Base-by-base conservation (phyloP, 2,113 vertebrate genomes). In the Stegostoma tigrinum region DNA sequence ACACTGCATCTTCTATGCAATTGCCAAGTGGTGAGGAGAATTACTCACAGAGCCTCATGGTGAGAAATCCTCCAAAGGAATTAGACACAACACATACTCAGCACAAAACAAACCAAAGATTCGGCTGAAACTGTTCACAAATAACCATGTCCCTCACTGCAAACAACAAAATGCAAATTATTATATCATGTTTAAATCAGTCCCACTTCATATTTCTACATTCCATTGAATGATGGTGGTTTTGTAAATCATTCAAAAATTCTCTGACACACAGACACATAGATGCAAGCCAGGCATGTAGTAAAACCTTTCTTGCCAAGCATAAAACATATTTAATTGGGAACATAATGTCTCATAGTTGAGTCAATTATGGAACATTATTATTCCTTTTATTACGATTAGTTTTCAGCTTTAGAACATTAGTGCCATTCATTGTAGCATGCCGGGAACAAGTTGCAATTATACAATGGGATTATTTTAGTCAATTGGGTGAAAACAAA, bases 261-360 rank as follows among this genome's bases (percentile, higher is more conserved):
- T 64, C 61, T 66, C 38, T 38, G 17, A 30, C 38, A 15, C 42
- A 42, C 61, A 93, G 89, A 64, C 66, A 38, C 42, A 42, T n/a
- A 93, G 89, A 64, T 38, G 38, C 34, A 67, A 93, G 55, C 19
- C 89, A 91, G 15, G 38, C 34, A 38, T 67, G 34, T 5, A 38
- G 89, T 42, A 66, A 93, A 93, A 93, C 7, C 61, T 91, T 64
- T 91, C 66, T n/a, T 93, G 89, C 17, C 48, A 67, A 61, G 61
- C 55, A 93, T 93, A 93, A 66, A 93, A n/a, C 38, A 93, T 38
- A 93, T 38, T 67, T 93, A 93, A 93, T 93, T 66, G 34, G 61
- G 15, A 42, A 42, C 19, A 67, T 17, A 66, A 91, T 66, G 4
- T 61, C 38, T 66, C 66, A 38, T 0, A 66, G 19, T 66, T 23